Percentiles rank a stretch among this genome's conserved stretches.
Conservation (phyloP, 37 sponge, comb jelly and placozoan species). For the Mnemiopsis leidyi region DNA sequence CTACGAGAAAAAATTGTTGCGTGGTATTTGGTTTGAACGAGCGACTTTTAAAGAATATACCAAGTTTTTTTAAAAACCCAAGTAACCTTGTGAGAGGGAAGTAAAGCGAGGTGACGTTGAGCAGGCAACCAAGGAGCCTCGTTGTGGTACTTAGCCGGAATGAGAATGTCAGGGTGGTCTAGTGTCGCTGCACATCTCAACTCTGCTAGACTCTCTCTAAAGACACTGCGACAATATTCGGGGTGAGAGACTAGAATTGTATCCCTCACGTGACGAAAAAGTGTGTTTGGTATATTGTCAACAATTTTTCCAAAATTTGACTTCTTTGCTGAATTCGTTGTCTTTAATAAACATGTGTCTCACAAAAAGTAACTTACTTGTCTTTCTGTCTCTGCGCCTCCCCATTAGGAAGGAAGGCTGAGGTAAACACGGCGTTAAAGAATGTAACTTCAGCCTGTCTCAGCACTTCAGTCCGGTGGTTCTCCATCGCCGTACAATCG, state of each 20-base stretch:
- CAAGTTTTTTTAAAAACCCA: too few relatives aligned
- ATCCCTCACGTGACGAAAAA: too few relatives aligned
- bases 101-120: neutral
- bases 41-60: too few relatives aligned
- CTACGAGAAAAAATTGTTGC: too few relatives aligned
- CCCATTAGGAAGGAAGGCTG: slow-evolving; percentile 35
- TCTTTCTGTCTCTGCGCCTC: slow-evolving; percentile 57
- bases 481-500: slow-evolving; percentile 54
- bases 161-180: slow-evolving; percentile 73
- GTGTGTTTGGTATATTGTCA: too few relatives aligned
- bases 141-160: slow-evolving; percentile 69
- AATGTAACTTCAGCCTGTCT: slow-evolving; percentile 8
- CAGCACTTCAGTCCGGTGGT: slow-evolving; percentile 48
- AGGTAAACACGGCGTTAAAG: slow-evolving; percentile 4
- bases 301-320: too few relatives aligned
- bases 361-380: slow-evolving; percentile 29
- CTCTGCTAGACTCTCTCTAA: slow-evolving; percentile 69
- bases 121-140: slow-evolving; percentile 38
- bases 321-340: too few relatives aligned
- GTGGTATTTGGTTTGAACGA: too few relatives aligned
- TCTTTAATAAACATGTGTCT: too few relatives aligned
- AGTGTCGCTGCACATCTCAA: slow-evolving; percentile 67
- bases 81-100: slow-evolving; percentile 18
- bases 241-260: too few relatives aligned
- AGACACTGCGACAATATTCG: too few relatives aligned